Evolutionary conservation across 2,113 vertebrate genomes (phyloP).

Genomic region (Corythornis vintsioides): DNA sequence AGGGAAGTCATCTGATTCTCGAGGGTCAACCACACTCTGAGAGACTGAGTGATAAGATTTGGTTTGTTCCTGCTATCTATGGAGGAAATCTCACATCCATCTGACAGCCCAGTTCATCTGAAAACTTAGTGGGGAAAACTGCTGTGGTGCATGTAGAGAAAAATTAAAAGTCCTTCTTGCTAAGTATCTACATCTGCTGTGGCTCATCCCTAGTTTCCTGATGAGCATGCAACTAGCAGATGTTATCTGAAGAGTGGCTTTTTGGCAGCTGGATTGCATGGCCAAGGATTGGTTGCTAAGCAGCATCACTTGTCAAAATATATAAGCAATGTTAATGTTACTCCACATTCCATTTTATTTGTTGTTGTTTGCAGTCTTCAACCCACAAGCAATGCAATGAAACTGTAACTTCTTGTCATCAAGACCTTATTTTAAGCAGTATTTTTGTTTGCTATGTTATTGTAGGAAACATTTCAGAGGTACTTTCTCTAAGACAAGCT

Average conservation of each 20-base stretch:
- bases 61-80: background rate
- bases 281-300: conserved; percentile 16
- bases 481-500: background rate
- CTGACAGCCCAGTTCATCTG: background rate
- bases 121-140: background rate
- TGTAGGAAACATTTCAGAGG: background rate
- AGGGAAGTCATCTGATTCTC: background rate
- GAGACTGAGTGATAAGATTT: background rate
- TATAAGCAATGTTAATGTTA: background rate
- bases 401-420: background rate
- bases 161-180: background rate
- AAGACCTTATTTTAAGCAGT: background rate
- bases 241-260: conserved; percentile 5
- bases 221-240: background rate
- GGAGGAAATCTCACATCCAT: background rate
- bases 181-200: background rate
- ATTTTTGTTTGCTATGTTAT: background rate
- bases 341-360: background rate
- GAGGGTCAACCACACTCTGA: background rate
- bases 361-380: background rate
- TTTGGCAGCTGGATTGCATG: background rate
- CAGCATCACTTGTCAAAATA: background rate
- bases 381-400: background rate
- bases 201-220: background rate
- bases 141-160: background rate